Conservation (phyloP, 2,113 vertebrate genomes). For the Actenoides lindsayi region DNA sequence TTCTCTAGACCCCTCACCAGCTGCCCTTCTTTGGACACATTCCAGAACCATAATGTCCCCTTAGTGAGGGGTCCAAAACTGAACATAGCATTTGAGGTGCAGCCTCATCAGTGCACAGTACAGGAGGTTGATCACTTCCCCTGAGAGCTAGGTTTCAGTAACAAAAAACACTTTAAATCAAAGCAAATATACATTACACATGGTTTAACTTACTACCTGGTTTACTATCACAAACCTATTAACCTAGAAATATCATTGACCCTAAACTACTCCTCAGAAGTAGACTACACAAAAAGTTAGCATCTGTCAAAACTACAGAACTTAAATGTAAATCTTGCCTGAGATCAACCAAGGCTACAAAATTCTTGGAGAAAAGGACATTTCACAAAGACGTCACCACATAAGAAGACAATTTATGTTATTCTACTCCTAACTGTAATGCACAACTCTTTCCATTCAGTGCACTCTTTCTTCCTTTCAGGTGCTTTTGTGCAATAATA, state of each 20-base stretch:
- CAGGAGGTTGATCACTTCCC: too few species aligned
- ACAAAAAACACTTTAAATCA: not conserved
- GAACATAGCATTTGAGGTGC: too few species aligned
- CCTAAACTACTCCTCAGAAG: not conserved
- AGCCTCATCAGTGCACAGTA: too few species aligned
- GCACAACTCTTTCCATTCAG: not conserved
- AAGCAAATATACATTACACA: not conserved
- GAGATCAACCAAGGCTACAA: not conserved
- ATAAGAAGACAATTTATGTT: not conserved
- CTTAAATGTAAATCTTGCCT: not conserved
- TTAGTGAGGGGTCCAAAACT: too few species aligned
- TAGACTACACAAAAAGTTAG: not conserved
- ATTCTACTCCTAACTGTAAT: not conserved
- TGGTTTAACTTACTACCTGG: not conserved
- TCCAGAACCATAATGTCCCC: too few species aligned
- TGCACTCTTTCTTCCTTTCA: not conserved
- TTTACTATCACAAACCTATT: not conserved
- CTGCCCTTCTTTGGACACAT: too few species aligned
- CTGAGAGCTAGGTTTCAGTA: not conserved
- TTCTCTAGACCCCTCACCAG: too few species aligned
- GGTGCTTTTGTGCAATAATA: not conserved
- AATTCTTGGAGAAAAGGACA: not conserved
- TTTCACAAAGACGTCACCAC: not conserved
- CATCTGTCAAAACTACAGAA: not conserved
- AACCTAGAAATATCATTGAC: not conserved